Evolutionary conservation across 1,140 invertebrate species (phyloP), one percentile per base, ranked within the genome.

Genomic region (Drosophila seguyi): DNA sequence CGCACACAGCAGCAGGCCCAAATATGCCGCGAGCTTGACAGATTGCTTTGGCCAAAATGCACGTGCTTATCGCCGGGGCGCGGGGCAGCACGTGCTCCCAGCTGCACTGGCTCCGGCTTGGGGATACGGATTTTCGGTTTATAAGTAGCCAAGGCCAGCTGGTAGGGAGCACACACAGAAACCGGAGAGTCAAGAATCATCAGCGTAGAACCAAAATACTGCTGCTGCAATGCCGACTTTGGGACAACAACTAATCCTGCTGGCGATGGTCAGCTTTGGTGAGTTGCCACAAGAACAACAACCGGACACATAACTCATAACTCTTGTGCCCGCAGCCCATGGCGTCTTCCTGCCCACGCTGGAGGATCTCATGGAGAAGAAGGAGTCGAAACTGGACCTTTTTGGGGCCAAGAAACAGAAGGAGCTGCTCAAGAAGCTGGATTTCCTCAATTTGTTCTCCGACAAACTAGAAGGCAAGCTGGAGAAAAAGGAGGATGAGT

Each of bases 401-500:
- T 56, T 75, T 39, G 73, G 66, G 47, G 74, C n/a, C 45, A 76
- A 76, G n/a, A 78, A 82, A 52, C 48, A 87, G 5, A 67, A 72
- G 65, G 84, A 86, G 69, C 36, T 79, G 38, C 58, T 83, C 2
- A 88, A 87, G 58, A 88, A 88, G 22, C 55, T 90, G 34, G 84
- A 88, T 47, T 68, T 88, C 25, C 77, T 88, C 50, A 90, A 88
- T 65, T 69, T 80, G 65, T 88, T 88, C 22, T 18, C 20, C 18
- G 84, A 48, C n/a, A 87, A 87, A 31, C 27, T 44, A 45, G 80
- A 77, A 44, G 75, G 57, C 57, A 77, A 78, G 57, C 25, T 62
- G 44, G 75, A 84, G 55, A 88, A 88, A 50, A 84, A 90, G 16
- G 27, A 36, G 65, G 48, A 65, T 36, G 84, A 88, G 29, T 81